Evolutionary conservation across 2,888 invertebrate genomes (phyloP).

Genomic region (Cremastinae sp.): DNA sequence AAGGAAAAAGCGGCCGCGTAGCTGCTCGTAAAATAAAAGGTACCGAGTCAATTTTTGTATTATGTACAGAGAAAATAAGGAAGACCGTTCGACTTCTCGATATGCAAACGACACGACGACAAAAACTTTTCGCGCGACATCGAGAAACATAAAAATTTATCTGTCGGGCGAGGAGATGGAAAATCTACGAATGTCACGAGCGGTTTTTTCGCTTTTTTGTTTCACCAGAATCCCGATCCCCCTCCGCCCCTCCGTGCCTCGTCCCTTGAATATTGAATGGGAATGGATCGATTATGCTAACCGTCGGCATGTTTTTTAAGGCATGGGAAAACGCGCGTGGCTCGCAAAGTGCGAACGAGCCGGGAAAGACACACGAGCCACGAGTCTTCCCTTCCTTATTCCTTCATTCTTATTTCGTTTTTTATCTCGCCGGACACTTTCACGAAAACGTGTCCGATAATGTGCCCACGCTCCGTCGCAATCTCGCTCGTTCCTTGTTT

Average conservation of each 20-base stretch:
- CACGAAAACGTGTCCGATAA: conserved; percentile 46
- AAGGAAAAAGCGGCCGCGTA: too few species aligned
- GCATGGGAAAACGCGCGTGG: conserved; percentile 55
- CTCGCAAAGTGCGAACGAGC: conserved; percentile 50
- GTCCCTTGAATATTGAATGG: conserved; percentile 70
- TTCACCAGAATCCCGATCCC: conserved; percentile 40
- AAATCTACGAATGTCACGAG: conserved; percentile 32
- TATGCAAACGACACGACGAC: conserved; percentile 68
- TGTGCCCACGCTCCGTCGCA: conserved; percentile 35
- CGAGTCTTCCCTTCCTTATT: conserved; percentile 11
- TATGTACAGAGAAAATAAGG: too few species aligned
- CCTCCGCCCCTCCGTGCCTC: conserved; percentile 40
- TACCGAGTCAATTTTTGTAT: too few species aligned
- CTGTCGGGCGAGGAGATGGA: conserved; percentile 48
- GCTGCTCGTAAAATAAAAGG: too few species aligned
- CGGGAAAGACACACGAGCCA: conserved; percentile 50
- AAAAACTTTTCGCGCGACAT: conserved; percentile 66
- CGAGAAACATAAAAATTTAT: conserved; percentile 70
- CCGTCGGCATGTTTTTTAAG: conserved; percentile 63
- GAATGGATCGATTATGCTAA: conserved; percentile 76
- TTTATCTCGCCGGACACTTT: conserved; percentile 32
- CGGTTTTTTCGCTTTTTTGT: too few species aligned
- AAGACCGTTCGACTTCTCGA: too few species aligned
- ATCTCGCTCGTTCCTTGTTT: conserved; percentile 23
- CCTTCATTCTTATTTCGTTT: conserved; percentile 7